These are phyloP conservation scores for Antechinus stuartii DNA, from an alignment of 2,113 vertebrate genomes.

Conservation along the genomic window DNA sequence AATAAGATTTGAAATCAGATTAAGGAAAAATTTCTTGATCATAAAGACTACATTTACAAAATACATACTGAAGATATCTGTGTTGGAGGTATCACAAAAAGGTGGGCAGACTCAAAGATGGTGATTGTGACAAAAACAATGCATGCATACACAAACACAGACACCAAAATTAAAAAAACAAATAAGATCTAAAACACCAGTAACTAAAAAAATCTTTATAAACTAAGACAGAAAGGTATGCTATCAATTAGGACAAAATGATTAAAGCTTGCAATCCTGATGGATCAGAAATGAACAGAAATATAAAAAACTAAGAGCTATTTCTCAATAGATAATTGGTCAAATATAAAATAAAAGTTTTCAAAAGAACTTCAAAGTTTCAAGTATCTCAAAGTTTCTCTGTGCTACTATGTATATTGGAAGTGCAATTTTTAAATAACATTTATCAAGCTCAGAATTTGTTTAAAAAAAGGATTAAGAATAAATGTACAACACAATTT, in stretches of 20 bases:
- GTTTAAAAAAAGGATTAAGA: neutral
- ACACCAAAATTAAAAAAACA: neutral
- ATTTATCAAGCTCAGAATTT: neutral
- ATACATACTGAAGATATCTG: neutral
- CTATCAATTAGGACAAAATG: neutral
- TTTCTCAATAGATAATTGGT: neutral
- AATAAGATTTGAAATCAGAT: neutral
- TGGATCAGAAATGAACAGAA: neutral
- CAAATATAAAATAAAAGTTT: neutral
- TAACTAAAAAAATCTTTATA: neutral
- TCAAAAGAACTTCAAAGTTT: neutral
- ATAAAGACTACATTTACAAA: neutral
- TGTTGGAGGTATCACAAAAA: neutral
- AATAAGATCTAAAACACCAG: neutral
- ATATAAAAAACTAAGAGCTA: neutral
- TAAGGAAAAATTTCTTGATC: neutral
- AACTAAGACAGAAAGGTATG: neutral
- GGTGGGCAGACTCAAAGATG: neutral
- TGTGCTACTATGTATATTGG: neutral
- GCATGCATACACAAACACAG: neutral
- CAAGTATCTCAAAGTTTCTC: neutral
- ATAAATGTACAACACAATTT: neutral
- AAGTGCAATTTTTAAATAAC: neutral
- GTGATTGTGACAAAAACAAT: neutral
- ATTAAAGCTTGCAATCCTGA: neutral